A percentile compares a stretch with the other conserved stretches of the same genome.
Evolutionary conservation across 2,888 invertebrate species (phyloP).

Genomic region (Phyto melanocephala): DNA sequence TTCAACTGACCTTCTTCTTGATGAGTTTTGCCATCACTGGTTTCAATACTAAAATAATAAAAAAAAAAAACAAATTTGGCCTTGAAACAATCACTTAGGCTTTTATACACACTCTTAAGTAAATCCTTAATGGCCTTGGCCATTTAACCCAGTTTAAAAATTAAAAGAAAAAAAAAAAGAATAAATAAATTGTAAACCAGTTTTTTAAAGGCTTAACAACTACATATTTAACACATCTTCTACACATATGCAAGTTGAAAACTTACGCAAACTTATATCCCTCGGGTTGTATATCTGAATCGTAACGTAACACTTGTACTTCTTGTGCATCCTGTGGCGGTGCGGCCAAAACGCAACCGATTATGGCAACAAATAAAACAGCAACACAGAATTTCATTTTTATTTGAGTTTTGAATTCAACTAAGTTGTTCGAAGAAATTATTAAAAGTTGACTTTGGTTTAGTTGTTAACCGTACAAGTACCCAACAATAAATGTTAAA

Average conservation of each 20-base stretch:
- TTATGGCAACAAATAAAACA: constrained; percentile 70
- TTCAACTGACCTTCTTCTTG: constrained; percentile 82
- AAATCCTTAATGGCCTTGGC: constrained; percentile 58
- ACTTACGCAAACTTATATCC: constrained; percentile 77
- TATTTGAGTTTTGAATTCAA: background rate
- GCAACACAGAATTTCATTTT: constrained; percentile 71
- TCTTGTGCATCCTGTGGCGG: constrained; percentile 78
- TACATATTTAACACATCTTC: background rate
- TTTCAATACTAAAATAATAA: constrained; percentile 81
- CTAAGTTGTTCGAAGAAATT: background rate
- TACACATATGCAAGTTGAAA: background rate
- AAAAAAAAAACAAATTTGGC: constrained; percentile 42
- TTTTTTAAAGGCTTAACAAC: background rate
- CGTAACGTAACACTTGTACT: constrained; percentile 82
- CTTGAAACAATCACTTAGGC: constrained; percentile 43
- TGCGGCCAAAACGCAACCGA: constrained; percentile 72
- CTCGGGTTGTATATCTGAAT: constrained; percentile 79
- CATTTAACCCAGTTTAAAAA: constrained; percentile 63
- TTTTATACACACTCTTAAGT: background rate
- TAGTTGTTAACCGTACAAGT: constrained; percentile 63
- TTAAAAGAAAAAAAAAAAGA: constrained; percentile 5
- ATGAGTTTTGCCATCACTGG: constrained; percentile 83
- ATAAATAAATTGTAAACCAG: constrained; percentile 12
- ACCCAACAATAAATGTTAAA: constrained; percentile 72
- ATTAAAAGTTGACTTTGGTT: background rate